Evolutionary conservation across 2,797 vertebrate genomes (phyloP).

Genomic region (Scyliorhinus canicula): DNA sequence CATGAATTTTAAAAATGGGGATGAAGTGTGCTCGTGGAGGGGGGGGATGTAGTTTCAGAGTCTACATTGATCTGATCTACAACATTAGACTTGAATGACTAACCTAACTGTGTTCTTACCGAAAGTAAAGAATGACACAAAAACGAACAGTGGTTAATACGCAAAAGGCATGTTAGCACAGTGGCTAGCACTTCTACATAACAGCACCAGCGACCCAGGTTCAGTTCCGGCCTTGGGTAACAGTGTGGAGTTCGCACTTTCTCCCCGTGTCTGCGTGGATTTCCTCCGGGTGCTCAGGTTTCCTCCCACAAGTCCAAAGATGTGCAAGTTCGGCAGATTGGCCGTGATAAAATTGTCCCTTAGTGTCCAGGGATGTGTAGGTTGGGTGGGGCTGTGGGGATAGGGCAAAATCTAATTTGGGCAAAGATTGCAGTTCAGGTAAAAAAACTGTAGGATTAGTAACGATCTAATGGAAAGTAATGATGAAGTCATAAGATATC

Average conservation of each 20-base stretch:
- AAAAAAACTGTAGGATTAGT: background rate
- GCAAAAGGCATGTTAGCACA: background rate
- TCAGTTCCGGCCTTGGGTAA: too few species aligned
- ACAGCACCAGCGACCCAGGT: too few species aligned
- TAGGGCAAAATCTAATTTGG: background rate
- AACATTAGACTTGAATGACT: background rate
- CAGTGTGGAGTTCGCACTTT: too few species aligned
- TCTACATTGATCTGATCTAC: background rate
- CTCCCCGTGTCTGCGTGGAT: too few species aligned
- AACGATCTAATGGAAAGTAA: background rate
- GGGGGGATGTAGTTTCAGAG: background rate
- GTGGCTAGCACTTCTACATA: too few species aligned
- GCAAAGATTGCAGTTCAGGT: background rate
- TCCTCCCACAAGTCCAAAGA: too few species aligned
- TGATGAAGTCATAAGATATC: background rate
- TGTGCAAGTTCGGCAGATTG: too few species aligned
- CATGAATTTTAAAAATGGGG: background rate
- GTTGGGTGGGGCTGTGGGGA: too few species aligned
- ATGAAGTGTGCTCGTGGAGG: background rate
- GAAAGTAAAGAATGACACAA: background rate
- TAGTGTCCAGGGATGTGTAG: too few species aligned
- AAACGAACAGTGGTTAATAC: background rate
- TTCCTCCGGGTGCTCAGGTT: too few species aligned
- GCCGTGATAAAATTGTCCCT: too few species aligned
- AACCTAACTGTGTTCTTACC: background rate